Conservation (phyloP, 2,797 vertebrate genomes). For the Sebastes ruberrimus region DNA sequence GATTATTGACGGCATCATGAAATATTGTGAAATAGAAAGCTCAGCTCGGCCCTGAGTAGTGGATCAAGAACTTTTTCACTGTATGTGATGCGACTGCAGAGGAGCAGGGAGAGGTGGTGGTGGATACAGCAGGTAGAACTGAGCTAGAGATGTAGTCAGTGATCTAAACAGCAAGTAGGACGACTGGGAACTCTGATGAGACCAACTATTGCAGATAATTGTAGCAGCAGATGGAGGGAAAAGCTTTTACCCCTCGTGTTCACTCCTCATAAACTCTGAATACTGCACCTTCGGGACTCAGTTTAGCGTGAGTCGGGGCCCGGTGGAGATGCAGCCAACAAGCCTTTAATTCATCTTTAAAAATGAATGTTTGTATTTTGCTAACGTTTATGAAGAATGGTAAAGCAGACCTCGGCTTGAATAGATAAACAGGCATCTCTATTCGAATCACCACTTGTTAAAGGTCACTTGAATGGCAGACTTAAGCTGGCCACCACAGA, state of each 20-base stretch:
- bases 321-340: neutral
- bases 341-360: neutral
- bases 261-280: neutral
- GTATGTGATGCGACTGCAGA: conserved; percentile 28
- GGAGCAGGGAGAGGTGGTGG: neutral
- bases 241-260: neutral
- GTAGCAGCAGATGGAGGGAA: neutral
- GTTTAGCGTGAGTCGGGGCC: neutral
- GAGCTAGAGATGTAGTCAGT: neutral
- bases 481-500: neutral
- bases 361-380: conserved; percentile 3
- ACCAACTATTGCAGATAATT: neutral
- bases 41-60: neutral
- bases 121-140: neutral
- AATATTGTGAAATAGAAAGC: conserved; percentile 21
- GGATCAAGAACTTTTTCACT: neutral
- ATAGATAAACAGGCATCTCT: neutral
- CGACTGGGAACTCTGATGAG: neutral
- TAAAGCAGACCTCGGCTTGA: neutral
- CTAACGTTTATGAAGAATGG: neutral
- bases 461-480: conserved; percentile 36
- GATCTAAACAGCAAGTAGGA: neutral
- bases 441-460: conserved; percentile 14
- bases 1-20: conserved; percentile 23
- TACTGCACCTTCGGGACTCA: neutral